phyloP scores from a whole-genome alignment of 1,140 invertebrate species.

The Hermetia illucens region DNA sequence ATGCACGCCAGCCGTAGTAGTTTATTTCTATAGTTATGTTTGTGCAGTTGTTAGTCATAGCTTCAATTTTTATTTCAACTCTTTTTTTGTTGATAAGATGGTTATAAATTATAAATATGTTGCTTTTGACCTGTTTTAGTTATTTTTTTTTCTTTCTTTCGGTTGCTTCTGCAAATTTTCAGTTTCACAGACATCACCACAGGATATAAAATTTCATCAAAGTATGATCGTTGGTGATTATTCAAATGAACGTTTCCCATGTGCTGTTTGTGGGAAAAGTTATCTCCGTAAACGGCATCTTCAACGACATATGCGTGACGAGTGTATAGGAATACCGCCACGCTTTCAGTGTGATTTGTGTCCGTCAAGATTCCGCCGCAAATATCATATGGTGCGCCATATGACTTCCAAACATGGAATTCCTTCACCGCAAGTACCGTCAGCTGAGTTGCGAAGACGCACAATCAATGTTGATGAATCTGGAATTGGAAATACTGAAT shows the following conservation, averaged over 20 bases:
- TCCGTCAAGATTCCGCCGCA: constrained; percentile 38
- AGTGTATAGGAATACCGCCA: constrained; percentile 49
- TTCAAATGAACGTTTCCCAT: constrained; percentile 33
- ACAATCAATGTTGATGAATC: neutral
- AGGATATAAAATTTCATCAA: constrained; percentile 6
- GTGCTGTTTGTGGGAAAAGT: constrained; percentile 43
- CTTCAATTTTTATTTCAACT: neutral
- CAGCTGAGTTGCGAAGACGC: neutral
- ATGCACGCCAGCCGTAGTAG: constrained; percentile 8
- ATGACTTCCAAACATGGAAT: constrained; percentile 34
- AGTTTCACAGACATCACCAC: constrained; percentile 7
- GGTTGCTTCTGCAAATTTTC: constrained; percentile 12
- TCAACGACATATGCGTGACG: constrained; percentile 48
- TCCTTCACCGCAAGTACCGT: constrained; percentile 10
- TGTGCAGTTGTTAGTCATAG: neutral
- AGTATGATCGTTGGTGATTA: constrained; percentile 3
- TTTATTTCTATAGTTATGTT: constrained; percentile 8
- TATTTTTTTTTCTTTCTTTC: constrained; percentile 29
- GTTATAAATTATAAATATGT: neutral
- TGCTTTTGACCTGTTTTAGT: constrained; percentile 10
- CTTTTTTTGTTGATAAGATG: neutral
- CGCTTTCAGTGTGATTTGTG: constrained; percentile 51
- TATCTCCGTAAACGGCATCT: constrained; percentile 51
- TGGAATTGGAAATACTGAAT: too few relatives aligned
- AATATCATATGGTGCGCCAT: constrained; percentile 44